Base-by-base conservation (phyloP, 2,888 invertebrate species). In the Eledona agricola region DNA sequence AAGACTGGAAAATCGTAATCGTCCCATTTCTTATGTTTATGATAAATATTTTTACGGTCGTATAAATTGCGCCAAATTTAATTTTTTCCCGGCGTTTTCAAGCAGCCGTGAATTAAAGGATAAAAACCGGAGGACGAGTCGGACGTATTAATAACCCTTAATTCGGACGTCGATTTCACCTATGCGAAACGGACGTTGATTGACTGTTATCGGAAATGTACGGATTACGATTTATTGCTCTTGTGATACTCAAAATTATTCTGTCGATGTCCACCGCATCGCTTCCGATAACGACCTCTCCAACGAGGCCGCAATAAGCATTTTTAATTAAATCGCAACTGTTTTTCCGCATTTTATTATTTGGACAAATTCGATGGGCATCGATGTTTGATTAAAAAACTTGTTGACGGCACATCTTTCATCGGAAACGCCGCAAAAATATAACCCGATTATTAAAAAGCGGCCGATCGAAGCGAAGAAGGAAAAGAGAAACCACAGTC, bases 101-200 rank as follows among this genome's bases (percentile, higher is more conserved):
- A 25, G 6, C 11, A 9, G 5, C n/a, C n/a, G n/a, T n/a, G 25
- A 47, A 49, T 37, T 47, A 25, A 38, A 51, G n/a, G n/a, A 42
- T 29, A 16, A 32, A 45, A 45, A 45, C 34, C 32, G 37, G 55
- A 57, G n/a, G n/a, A n/a, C n/a, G 55, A 57, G 51, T 53, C 59
- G 60, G 59, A 59, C 57, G 57, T 60, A 63, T 63, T 62, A 63
- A 63, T 63, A 60, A 62, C 58, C 47, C 37, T 38, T 55, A 57
- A 60, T 62, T 63, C 56, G 47, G 50, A 54, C 55, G 55, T 47
- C 57, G 52, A 55, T 58, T 58, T 57, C 51, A 47, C 46, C 55
- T 53, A 60, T 59, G 55, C 59, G 58, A 60, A 58, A 42, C 60
- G 57, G 60, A 59, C 57, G 54, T 63, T 60, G 61, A 62, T 63